Percentiles rank a stretch among this genome's conserved stretches.
Evolutionary conservation across 1,140 invertebrate species (phyloP).

Genomic region (Lerema accius): DNA sequence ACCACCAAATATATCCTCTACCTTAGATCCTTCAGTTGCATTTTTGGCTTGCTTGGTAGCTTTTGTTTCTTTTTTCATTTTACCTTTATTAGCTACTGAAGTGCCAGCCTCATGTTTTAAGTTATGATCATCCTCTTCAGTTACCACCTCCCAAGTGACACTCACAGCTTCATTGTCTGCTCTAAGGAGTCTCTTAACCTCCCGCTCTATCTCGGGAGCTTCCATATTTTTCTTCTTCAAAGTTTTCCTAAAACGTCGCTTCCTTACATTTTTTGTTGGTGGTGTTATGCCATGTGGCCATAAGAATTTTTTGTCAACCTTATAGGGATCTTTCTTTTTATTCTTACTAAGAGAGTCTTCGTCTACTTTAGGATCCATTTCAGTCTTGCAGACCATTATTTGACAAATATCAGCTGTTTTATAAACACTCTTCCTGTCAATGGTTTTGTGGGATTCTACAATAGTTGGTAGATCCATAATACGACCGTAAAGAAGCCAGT

Average conservation of each 20-base stretch:
- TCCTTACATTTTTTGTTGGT: slow-evolving; percentile 97
- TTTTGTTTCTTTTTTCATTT: slow-evolving; percentile 66
- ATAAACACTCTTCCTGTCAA: slow-evolving; percentile 98
- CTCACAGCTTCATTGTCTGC: slow-evolving; percentile 95
- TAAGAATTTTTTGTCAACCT: slow-evolving; percentile 97
- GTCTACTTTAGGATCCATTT: slow-evolving; percentile 90
- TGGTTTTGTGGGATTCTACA: slow-evolving; percentile 97
- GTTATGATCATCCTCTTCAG: slow-evolving; percentile 91
- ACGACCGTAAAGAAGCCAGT: slow-evolving; percentile 93
- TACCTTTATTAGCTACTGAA: slow-evolving; percentile 48
- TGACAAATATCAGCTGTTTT: slow-evolving; percentile 98
- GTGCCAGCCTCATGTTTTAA: slow-evolving; percentile 78
- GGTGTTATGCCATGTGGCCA: slow-evolving; percentile 97
- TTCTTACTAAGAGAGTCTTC: slow-evolving; percentile 92
- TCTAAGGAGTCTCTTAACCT: slow-evolving; percentile 95
- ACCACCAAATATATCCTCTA: slow-evolving; percentile 94
- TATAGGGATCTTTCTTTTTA: slow-evolving; percentile 95
- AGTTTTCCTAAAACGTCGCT: slow-evolving; percentile 96
- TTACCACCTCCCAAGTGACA: slow-evolving; percentile 96
- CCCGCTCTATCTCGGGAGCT: slow-evolving; percentile 98
- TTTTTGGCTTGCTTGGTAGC: slow-evolving; percentile 52
- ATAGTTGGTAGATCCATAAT: slow-evolving; percentile 97
- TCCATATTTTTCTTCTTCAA: slow-evolving; percentile 98
- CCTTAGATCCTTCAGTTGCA: slow-evolving; percentile 65
- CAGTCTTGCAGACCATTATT: slow-evolving; percentile 94